phyloP scores from a whole-genome alignment of 2,797 vertebrate species.

The Leptatherina wallacei region DNA sequence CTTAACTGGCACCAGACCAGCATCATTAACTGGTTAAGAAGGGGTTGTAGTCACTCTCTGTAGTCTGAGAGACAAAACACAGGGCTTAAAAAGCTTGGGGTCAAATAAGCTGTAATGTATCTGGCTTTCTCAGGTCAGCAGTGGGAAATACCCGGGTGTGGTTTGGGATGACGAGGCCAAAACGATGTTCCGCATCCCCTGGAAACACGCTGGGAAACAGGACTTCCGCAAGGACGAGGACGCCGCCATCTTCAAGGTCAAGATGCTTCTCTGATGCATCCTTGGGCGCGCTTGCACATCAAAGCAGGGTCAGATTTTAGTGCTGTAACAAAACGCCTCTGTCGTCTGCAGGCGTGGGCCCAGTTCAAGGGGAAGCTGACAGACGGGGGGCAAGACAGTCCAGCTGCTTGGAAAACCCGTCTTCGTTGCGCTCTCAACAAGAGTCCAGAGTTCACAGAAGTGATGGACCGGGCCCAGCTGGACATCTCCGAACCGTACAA shows the following conservation, averaged over 20 bases:
- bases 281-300: background rate
- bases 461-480: conserved; percentile 83
- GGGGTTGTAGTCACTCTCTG: background rate
- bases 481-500: conserved; percentile 92
- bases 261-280: rapidly evolving
- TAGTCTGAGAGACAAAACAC: rapidly evolving
- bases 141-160: conserved; percentile 84
- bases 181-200: conserved; percentile 93
- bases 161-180: conserved; percentile 87
- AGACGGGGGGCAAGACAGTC: conserved; percentile 70
- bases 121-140: conserved; percentile 79
- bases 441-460: conserved; percentile 89
- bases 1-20: background rate
- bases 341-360: conserved; percentile 85
- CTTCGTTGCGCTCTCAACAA: conserved; percentile 93
- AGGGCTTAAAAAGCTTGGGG: background rate
- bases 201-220: conserved; percentile 93
- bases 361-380: conserved; percentile 86
- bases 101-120: rapidly evolving
- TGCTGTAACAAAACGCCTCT: background rate
- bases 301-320: rapidly evolving
- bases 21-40: background rate
- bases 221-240: conserved; percentile 92
- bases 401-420: conserved; percentile 91
- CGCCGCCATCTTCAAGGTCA: conserved; percentile 90